A percentile compares a stretch with the other conserved stretches of the same genome.
These are phyloP conservation scores for Teleogryllus oceanicus DNA, from an alignment of 2,888 invertebrate genomes.

Conservation along the genomic window DNA sequence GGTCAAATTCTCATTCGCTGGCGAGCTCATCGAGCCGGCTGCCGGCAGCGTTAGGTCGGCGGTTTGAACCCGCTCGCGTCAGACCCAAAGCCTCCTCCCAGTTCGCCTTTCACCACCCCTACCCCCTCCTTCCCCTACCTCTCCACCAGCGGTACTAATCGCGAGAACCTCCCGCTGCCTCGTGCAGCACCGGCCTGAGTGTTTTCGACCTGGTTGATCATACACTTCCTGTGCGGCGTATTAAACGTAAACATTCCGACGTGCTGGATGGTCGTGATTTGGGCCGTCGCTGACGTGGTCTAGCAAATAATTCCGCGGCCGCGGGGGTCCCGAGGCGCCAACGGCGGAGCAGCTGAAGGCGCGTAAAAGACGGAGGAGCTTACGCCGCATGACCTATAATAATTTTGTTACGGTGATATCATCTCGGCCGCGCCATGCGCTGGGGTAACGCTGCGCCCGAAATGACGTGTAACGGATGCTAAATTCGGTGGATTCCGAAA, in stretches of 20 bases:
- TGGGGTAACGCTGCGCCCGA: neutral
- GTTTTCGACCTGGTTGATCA: neutral
- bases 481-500: neutral
- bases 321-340: neutral
- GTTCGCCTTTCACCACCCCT: too few species aligned
- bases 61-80: too few species aligned
- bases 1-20: neutral
- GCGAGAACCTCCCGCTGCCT: neutral
- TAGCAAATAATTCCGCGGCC: neutral
- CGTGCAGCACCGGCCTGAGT: neutral
- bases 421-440: neutral
- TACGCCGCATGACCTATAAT: neutral
- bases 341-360: neutral
- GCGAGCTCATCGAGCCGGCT: neutral
- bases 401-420: neutral
- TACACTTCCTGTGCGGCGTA: neutral
- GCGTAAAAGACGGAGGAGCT: neutral
- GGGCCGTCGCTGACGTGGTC: neutral
- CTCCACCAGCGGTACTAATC: neutral
- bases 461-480: constrained; percentile 11
- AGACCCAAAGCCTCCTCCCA: too few species aligned
- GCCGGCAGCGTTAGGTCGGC: neutral
- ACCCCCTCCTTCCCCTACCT: neutral
- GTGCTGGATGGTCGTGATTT: neutral
- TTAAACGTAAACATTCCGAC: constrained; percentile 3